Percentiles rank a stretch among this genome's conserved stretches.
Evolutionary conservation across 1,140 invertebrate genomes (phyloP).

Genomic region (Sycobia sp.): DNA sequence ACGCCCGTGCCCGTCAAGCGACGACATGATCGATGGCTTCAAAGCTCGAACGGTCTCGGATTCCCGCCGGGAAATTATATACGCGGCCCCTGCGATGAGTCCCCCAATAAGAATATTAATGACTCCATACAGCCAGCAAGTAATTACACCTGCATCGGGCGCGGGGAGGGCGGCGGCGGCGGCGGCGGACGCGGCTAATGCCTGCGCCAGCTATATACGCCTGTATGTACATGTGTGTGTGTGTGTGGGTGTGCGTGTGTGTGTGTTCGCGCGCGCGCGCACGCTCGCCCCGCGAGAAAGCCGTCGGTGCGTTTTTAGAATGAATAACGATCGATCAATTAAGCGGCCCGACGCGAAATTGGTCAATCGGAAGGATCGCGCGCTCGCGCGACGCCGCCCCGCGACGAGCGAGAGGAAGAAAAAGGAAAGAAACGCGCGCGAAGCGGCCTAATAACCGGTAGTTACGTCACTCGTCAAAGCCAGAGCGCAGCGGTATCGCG

Average conservation of each 20-base stretch:
- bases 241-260: too few relatives aligned
- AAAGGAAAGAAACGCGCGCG: background rate
- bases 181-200: background rate
- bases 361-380: conserved; percentile 45
- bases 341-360: conserved; percentile 42
- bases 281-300: background rate
- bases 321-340: conserved; percentile 49
- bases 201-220: too few relatives aligned
- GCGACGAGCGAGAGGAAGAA: background rate
- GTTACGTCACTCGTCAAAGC: conserved; percentile 23
- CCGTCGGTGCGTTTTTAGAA: conserved; percentile 39
- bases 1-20: conserved; percentile 29
- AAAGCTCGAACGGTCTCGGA: conserved; percentile 25
- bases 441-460: conserved; percentile 23
- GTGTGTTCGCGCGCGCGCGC: too few relatives aligned
- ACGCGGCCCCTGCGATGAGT: conserved; percentile 15
- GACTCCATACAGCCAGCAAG: conserved; percentile 40
- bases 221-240: too few relatives aligned
- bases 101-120: conserved; percentile 44
- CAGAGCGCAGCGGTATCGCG: too few relatives aligned
- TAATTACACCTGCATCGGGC: conserved; percentile 45
- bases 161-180: too few relatives aligned
- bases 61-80: conserved; percentile 41
- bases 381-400: background rate
- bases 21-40: conserved; percentile 27